phyloP scores from a whole-genome alignment of 2,888 invertebrate species.

The Erannis defoliaria region DNA sequence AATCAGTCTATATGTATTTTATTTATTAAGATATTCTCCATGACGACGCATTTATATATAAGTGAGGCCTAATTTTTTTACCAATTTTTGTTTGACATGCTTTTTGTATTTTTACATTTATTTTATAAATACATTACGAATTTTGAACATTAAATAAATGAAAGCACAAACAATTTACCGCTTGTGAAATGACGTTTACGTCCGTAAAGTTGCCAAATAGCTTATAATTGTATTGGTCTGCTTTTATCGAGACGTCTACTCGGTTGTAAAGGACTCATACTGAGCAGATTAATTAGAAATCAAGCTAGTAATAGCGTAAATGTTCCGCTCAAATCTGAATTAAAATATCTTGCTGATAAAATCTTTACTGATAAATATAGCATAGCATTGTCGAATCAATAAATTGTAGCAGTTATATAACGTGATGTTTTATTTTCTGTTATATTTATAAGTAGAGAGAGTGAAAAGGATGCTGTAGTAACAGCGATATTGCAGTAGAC shows the following conservation, averaged over 20 bases:
- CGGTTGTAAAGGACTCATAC: constrained; percentile 55
- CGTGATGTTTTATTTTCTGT: constrained; percentile 55
- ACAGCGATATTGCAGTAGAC: constrained; percentile 62
- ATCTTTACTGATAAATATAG: constrained; percentile 71
- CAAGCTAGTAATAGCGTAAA: constrained; percentile 48
- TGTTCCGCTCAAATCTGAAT: constrained; percentile 52
- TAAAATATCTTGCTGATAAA: constrained; percentile 57
- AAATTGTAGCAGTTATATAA: constrained; percentile 41
- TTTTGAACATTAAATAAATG: constrained; percentile 50
- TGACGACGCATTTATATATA: constrained; percentile 82
- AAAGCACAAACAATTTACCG: constrained; percentile 69
- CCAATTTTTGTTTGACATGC: constrained; percentile 59
- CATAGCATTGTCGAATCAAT: constrained; percentile 58
- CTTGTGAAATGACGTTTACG: constrained; percentile 73
- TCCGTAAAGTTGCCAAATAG: constrained; percentile 85
- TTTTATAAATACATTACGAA: constrained; percentile 49
- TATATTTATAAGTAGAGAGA: constrained; percentile 63
- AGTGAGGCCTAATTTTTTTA: constrained; percentile 81
- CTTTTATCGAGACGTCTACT: constrained; percentile 58
- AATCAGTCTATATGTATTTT: constrained; percentile 74
- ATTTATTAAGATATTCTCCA: constrained; percentile 75
- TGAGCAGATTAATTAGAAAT: constrained; percentile 54
- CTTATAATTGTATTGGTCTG: constrained; percentile 67
- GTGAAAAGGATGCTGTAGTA: constrained; percentile 58
- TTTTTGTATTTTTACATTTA: constrained; percentile 60